Base-by-base conservation (phyloP, 2,888 invertebrate species). In the Macropis europaea region DNA sequence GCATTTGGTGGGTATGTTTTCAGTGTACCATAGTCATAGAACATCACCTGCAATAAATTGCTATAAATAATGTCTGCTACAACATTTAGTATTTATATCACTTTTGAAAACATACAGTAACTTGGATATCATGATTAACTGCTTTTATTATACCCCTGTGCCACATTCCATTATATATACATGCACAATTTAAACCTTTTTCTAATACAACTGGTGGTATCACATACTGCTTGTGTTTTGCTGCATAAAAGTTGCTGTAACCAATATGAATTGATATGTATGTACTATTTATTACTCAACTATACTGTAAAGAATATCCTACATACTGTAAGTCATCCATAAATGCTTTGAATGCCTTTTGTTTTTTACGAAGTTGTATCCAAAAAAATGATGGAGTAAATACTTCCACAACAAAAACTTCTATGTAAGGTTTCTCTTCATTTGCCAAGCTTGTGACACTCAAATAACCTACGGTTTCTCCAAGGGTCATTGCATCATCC, bases 1-100 rank as follows among this genome's bases (percentile, higher is more conserved):
- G 77, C 76, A 0, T 80, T 50, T 7, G 85, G 61, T 11, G 75
- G 34, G 60, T 86, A 86, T 0, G 82, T 80, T 60, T 85, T 81
- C 0, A 88, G 45, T 9, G 90, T 90, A 0, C 90, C 90, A 45
- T 84, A 90, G 64, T 90, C 90, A 48, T 89, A 89, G 62, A 89
- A 90, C 22, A 87, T 48, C 28, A 90, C 68, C 90, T 90, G 47
- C 15, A 52, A 56, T 62, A 67, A 52, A 60, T 47, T 52, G 7
- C 38, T 15, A 69, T 36, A 4, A 24, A 47, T 54, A 50, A 53
- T 48, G 38, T n/a, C 48, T 26, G 30, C 40, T 22, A 38, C 26
- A 34, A 48, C 3, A 3, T 13, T 38, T 5, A 15, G 9, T 19
- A 15, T 42, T 7, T 24, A 30, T 28, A 7, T 32, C 11, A 34